Conservation (phyloP, 2,888 invertebrate species). For the Troides oblongomaculatus region DNA sequence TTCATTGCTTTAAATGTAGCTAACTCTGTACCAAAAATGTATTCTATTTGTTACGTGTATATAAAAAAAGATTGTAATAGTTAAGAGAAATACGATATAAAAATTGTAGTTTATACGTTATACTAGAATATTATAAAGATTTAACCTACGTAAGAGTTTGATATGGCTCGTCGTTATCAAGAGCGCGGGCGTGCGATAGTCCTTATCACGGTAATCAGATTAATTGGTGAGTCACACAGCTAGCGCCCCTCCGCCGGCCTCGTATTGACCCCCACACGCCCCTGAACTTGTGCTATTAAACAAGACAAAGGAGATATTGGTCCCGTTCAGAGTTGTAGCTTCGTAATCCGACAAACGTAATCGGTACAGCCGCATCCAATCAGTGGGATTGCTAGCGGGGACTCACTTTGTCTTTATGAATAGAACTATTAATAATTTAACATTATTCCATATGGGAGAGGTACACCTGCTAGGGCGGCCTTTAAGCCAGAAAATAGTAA, state of each 20-base stretch:
- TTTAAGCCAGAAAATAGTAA: too few species aligned
- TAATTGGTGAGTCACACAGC: slow-evolving; percentile 63
- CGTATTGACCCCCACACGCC: slow-evolving; percentile 47
- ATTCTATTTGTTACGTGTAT: too few species aligned
- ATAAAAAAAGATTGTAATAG: too few species aligned
- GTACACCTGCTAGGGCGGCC: too few species aligned
- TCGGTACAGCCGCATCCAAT: too few species aligned
- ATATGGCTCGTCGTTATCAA: slow-evolving; percentile 31
- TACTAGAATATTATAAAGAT: not conserved
- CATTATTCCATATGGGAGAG: too few species aligned
- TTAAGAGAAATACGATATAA: too few species aligned
- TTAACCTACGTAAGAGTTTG: slow-evolving; percentile 12
- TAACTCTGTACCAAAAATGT: too few species aligned
- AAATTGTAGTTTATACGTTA: too few species aligned
- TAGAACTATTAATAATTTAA: not conserved
- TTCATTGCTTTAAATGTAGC: too few species aligned
- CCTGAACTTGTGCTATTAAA: slow-evolving; percentile 46
- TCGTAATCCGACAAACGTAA: too few species aligned
- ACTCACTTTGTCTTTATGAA: not conserved
- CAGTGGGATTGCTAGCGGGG: not conserved
- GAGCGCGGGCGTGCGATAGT: slow-evolving; percentile 46
- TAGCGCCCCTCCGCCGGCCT: slow-evolving; percentile 41
- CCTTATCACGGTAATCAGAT: slow-evolving; percentile 65
- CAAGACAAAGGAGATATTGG: slow-evolving; percentile 11
- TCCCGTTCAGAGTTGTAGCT: not conserved